phyloP scores from a whole-genome alignment of 2,797 vertebrate genomes.

The Sphenodon punctatus region DNA sequence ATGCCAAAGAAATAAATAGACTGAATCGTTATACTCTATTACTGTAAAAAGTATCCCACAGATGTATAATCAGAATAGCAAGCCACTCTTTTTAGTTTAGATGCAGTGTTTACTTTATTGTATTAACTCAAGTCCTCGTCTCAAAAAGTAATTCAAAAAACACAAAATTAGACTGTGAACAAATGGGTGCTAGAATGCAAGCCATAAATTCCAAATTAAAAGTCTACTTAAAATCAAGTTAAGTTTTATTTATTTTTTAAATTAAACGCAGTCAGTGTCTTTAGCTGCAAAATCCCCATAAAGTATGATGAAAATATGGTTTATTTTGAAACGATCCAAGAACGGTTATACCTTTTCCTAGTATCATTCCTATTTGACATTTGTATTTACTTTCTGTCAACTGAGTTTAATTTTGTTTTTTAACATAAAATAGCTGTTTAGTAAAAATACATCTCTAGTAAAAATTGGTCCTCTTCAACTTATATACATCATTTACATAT shows the following conservation, averaged over 20 bases:
- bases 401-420: constrained; percentile 49
- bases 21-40: neutral
- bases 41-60: constrained; percentile 3
- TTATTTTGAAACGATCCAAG: constrained; percentile 38
- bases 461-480: constrained; percentile 31
- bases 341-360: constrained; percentile 37
- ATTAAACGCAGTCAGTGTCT: constrained; percentile 2
- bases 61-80: neutral
- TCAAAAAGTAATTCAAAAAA: constrained; percentile 12
- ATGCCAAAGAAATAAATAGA: neutral
- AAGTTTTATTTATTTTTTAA: constrained; percentile 8
- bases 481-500: constrained; percentile 28
- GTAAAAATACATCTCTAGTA: constrained; percentile 42
- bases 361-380: constrained; percentile 10
- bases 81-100: neutral
- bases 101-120: neutral
- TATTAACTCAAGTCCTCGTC: neutral
- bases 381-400: constrained; percentile 23
- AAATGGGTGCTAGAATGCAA: constrained; percentile 13
- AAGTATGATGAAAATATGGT: neutral
- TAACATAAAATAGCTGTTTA: constrained; percentile 35
- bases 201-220: constrained; percentile 21
- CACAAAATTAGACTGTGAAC: neutral
- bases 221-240: neutral
- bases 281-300: neutral